phyloP scores from a whole-genome alignment of 2,113 vertebrate genomes.

The Blennius ocellaris region DNA sequence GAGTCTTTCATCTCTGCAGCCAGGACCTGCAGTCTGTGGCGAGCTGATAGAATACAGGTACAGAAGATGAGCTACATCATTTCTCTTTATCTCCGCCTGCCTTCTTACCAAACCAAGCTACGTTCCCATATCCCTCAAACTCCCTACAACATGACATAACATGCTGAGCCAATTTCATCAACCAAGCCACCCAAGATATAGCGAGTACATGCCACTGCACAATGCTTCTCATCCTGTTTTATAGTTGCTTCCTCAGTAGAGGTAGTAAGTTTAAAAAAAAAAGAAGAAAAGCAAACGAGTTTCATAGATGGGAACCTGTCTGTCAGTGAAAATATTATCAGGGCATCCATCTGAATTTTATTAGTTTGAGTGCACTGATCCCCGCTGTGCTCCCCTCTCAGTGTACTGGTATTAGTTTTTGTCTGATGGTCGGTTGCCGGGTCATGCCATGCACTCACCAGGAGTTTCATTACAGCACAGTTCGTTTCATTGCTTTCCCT shows the following conservation, averaged over 20 bases:
- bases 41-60: slow-evolving; percentile 82
- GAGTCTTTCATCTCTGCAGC: slow-evolving; percentile 80
- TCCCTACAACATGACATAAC: slow-evolving; percentile 69
- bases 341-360: slow-evolving; percentile 56
- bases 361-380: slow-evolving; percentile 58
- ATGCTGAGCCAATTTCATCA: slow-evolving; percentile 75
- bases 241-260: slow-evolving; percentile 52
- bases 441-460: slow-evolving; percentile 31
- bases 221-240: slow-evolving; percentile 71
- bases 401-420: slow-evolving; percentile 35
- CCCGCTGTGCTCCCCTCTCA: slow-evolving; percentile 31
- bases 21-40: slow-evolving; percentile 75
- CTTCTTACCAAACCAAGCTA: slow-evolving; percentile 66
- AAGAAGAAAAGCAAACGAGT: neutral
- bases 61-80: slow-evolving; percentile 77
- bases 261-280: slow-evolving; percentile 39
- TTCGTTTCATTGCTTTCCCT: slow-evolving; percentile 24
- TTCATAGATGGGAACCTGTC: slow-evolving; percentile 59
- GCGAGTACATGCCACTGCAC: slow-evolving; percentile 60
- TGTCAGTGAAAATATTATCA: slow-evolving; percentile 66
- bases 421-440: slow-evolving; percentile 32
- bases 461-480: slow-evolving; percentile 50
- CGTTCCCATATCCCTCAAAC: slow-evolving; percentile 70
- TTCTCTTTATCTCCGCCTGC: slow-evolving; percentile 77
- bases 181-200: slow-evolving; percentile 73